phyloP scores from a whole-genome alignment of 2,888 invertebrate genomes.

The Diarsia dahlii region DNA sequence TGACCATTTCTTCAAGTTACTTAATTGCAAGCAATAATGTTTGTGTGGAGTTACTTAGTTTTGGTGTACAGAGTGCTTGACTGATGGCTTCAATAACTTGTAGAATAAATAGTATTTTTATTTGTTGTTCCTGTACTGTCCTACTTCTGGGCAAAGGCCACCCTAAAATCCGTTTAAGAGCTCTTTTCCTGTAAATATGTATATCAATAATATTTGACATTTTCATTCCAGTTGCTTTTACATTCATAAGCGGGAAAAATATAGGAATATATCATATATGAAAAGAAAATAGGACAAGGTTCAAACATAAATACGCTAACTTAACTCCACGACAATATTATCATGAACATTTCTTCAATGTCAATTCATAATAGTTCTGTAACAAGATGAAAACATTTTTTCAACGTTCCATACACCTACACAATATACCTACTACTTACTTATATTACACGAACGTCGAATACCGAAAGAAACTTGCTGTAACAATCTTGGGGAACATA shows the following conservation, averaged over 20 bases:
- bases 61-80: too few species aligned
- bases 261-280: too few species aligned
- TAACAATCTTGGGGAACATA: conserved; percentile 63
- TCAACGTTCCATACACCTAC: conserved; percentile 42
- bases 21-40: too few species aligned
- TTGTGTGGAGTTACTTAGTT: too few species aligned
- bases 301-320: conserved; percentile 14
- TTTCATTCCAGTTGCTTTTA: neutral
- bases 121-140: too few species aligned
- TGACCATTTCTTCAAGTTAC: too few species aligned
- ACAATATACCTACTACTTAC: conserved; percentile 44
- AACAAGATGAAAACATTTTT: conserved; percentile 50
- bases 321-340: conserved; percentile 10
- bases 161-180: too few species aligned
- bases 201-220: neutral
- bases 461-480: conserved; percentile 72
- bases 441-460: conserved; percentile 71
- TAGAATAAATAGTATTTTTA: too few species aligned
- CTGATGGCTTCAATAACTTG: too few species aligned
- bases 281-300: too few species aligned
- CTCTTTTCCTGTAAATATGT: too few species aligned
- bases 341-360: conserved; percentile 26
- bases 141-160: too few species aligned
- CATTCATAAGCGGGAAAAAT: neutral
- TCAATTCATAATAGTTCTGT: conserved; percentile 38